These are phyloP conservation scores for Poliocrania exsul DNA, from an alignment of 2,797 vertebrate genomes.

Conservation along the genomic window DNA sequence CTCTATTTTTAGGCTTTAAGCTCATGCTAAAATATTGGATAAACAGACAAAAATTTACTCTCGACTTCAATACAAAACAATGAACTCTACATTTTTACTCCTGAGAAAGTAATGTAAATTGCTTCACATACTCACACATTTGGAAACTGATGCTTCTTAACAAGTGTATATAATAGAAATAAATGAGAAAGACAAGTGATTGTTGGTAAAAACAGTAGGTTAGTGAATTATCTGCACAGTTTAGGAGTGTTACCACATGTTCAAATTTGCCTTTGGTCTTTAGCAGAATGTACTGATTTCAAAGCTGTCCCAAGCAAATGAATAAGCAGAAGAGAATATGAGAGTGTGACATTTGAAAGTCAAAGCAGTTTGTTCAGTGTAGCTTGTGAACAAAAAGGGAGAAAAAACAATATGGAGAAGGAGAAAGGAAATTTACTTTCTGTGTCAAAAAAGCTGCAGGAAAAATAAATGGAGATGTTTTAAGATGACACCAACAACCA, in stretches of 20 bases:
- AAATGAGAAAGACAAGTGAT: neutral
- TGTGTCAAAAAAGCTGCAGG: neutral
- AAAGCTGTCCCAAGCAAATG: neutral
- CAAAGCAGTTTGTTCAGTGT: neutral
- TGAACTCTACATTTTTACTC: neutral
- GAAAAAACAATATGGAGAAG: neutral
- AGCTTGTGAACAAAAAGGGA: neutral
- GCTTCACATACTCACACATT: neutral
- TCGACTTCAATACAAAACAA: neutral
- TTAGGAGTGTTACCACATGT: neutral
- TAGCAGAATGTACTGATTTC: neutral
- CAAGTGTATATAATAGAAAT: neutral
- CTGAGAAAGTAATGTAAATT: neutral
- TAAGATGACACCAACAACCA: neutral
- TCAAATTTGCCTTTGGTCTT: conserved; percentile 6
- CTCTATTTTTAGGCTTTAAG: neutral
- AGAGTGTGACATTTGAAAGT: neutral
- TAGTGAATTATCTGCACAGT: neutral
- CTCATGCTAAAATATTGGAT: neutral
- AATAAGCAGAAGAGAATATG: neutral
- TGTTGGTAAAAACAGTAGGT: neutral
- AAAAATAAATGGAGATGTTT: neutral
- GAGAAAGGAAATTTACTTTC: neutral
- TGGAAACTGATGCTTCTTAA: neutral
- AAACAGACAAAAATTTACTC: neutral